Conservation (phyloP, 2,797 vertebrate species). For the Falco columbarius region DNA sequence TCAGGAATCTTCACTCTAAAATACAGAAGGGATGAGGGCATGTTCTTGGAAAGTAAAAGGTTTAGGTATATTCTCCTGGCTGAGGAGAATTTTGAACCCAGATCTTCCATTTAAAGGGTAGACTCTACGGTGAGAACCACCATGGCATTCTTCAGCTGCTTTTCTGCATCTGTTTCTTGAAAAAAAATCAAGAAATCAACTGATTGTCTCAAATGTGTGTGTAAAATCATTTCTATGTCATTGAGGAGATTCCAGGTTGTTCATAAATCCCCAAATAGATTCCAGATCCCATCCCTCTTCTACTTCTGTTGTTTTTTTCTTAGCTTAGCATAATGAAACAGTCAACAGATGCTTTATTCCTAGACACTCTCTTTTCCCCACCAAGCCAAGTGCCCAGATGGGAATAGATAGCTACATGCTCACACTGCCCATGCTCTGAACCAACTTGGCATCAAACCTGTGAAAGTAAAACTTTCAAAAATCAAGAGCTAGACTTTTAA, state of each 20-base stretch:
- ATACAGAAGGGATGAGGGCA: not conserved
- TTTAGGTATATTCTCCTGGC: not conserved
- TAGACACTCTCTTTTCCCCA: not conserved
- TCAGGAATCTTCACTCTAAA: not conserved
- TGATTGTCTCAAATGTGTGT: not conserved
- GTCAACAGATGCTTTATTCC: not conserved
- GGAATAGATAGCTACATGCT: not conserved
- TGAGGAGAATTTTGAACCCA: not conserved
- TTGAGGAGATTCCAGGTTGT: not conserved
- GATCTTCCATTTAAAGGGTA: not conserved
- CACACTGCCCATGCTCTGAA: not conserved
- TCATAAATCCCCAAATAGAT: not conserved
- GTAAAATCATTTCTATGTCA: not conserved
- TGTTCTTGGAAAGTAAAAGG: not conserved
- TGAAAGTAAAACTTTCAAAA: not conserved
- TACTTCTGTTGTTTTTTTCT: not conserved
- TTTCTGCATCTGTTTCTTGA: not conserved
- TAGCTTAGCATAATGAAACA: not conserved
- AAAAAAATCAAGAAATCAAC: too few relatives aligned
- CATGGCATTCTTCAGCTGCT: not conserved
- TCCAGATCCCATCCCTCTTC: not conserved
- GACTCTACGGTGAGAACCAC: not conserved
- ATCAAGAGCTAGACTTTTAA: not conserved
- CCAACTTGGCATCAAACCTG: not conserved
- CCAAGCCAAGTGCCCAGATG: not conserved